Evolutionary conservation across 2,113 vertebrate genomes (phyloP).

Genomic region (Calcarius ornatus): DNA sequence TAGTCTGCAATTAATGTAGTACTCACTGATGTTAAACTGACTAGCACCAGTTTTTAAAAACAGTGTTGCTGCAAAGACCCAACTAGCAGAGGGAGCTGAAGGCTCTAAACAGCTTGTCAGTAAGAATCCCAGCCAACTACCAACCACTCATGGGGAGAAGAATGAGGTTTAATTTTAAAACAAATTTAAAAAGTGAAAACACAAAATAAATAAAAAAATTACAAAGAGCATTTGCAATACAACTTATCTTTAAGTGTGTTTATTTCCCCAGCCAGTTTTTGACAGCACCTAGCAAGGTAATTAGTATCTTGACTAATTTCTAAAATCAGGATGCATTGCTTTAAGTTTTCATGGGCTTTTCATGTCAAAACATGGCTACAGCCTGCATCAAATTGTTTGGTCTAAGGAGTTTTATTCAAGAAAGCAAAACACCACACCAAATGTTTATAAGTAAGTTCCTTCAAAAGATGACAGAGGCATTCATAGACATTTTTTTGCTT

Average conservation of each 20-base stretch:
- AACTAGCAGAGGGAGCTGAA: background rate
- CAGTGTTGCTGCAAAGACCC: background rate
- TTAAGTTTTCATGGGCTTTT: background rate
- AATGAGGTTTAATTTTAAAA: background rate
- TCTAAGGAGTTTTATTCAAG: constrained; percentile 26
- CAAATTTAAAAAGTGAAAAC: background rate
- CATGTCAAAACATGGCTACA: background rate
- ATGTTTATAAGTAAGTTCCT: constrained; percentile 50
- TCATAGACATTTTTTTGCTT: constrained; percentile 78
- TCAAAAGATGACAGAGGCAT: constrained; percentile 85
- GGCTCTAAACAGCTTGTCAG: background rate
- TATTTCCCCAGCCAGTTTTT: background rate
- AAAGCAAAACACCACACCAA: background rate
- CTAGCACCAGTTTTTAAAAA: background rate
- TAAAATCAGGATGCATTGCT: background rate
- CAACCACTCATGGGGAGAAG: rapidly evolving
- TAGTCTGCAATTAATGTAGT: background rate
- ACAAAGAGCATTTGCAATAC: background rate
- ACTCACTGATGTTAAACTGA: background rate
- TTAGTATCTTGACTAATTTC: background rate
- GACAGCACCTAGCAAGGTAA: background rate
- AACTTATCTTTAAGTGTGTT: background rate
- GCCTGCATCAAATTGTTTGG: constrained; percentile 4
- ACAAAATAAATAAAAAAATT: background rate
- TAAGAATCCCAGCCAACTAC: background rate